Base-by-base conservation (phyloP, 92 coral and sea anemone species). In the Heteractis magnifica region DNA sequence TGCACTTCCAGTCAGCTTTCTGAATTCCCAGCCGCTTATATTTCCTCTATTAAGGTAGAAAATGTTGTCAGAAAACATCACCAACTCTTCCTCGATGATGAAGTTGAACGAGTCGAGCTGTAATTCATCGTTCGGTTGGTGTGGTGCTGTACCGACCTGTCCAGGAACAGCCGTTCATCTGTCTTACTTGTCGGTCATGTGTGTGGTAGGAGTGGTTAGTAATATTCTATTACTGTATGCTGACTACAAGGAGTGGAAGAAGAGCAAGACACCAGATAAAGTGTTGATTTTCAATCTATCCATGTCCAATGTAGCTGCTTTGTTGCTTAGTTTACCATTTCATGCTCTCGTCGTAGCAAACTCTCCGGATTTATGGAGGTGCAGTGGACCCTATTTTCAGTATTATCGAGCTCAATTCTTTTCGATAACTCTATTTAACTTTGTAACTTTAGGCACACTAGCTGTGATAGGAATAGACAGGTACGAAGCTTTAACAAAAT, bases 401-500 rank as follows among this genome's bases (percentile, higher is more conserved):
- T 34, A 34, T 34, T 34, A 34, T 34, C 44, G 44, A 53, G 58
- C 6, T 53, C 58, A 53, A 58, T 49, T 23, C 58, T n/a, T 6
- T 7, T 16, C 18, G 48, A 72, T 3, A 23, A 74, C 0, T 4
- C 8, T 26, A 19, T 84, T 20, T 18, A 49, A 59, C 58, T 81
- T 68, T 51, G 55, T 51, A 34, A 60, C 76, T 34, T 56, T 71
- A 12, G 80, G 48, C 41, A 72, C 79, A 9, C 50, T 82, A 26
- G 56, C 50, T 18, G 79, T 71, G 62, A 56, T 72, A 26, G 75
- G 79, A 23, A 62, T 81, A 4, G 60, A 49, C 20, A 44, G 77
- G 2, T 56, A 14, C 16, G 62, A 18, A 65, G 84, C 77, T 51
- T 59, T 68, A 44, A 65, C 77, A 64, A 65, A 81, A 11, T 81